Conservation (phyloP, 1,140 invertebrate species). For the Drosophila virilis region DNA sequence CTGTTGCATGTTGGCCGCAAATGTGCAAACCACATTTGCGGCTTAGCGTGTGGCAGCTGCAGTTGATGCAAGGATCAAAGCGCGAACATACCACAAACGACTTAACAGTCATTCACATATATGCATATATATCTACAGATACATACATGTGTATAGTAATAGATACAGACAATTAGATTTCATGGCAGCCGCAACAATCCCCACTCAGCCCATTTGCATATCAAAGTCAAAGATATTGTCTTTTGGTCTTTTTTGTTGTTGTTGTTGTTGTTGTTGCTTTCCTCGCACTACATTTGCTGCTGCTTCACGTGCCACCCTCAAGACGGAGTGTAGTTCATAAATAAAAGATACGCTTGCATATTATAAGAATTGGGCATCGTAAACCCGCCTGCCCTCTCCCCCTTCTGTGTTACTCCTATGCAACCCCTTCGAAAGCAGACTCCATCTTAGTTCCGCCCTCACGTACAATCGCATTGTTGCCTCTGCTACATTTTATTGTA, state of each 20-base stretch:
- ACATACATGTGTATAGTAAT: background rate
- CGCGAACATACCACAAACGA: background rate
- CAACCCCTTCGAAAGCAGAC: background rate
- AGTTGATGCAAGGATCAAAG: background rate
- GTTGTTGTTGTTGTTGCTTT: background rate
- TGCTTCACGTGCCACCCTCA: background rate
- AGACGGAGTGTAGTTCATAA: constrained; percentile 40
- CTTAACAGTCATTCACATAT: background rate
- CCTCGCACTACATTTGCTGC: too few relatives aligned
- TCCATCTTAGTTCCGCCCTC: constrained; percentile 2
- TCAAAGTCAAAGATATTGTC: constrained; percentile 53
- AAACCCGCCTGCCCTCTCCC: background rate
- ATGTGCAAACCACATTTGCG: background rate
- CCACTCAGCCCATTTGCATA: constrained; percentile 40
- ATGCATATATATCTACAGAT: background rate
- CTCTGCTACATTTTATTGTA: constrained; percentile 78
- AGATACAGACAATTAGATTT: constrained; percentile 4
- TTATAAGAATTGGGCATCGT: constrained; percentile 14
- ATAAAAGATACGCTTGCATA: constrained; percentile 75
- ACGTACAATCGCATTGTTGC: constrained; percentile 64
- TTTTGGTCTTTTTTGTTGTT: background rate
- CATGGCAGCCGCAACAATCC: constrained; percentile 5
- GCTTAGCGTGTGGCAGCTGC: background rate
- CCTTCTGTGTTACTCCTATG: background rate
- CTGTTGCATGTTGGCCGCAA: constrained; percentile 6